Evolutionary conservation across 2,797 vertebrate species (phyloP).

Genomic region (Hyperoplus lanceolatus): DNA sequence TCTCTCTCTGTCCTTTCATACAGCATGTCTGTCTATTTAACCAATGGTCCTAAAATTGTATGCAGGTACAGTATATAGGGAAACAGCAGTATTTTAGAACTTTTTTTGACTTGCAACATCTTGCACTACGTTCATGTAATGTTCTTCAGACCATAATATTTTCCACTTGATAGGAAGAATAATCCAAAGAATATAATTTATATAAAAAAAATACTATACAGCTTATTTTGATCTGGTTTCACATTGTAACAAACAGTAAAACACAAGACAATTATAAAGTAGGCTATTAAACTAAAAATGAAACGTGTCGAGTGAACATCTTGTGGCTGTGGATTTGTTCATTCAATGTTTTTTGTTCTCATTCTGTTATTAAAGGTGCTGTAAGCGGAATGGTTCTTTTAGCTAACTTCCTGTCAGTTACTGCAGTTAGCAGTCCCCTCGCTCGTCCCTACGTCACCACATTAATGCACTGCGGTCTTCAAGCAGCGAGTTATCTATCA

Average conservation of each 20-base stretch:
- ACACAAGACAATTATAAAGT: neutral
- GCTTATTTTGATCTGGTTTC: neutral
- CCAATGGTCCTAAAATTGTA: neutral
- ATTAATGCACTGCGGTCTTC: no score
- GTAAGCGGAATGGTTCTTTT: no score
- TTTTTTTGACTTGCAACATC: neutral
- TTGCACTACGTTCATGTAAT: neutral
- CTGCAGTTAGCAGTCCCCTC: no score
- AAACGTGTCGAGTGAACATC: neutral
- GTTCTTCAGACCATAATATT: neutral
- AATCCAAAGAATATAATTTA: neutral
- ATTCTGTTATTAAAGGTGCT: no score
- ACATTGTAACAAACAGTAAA: neutral
- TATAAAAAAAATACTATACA: neutral
- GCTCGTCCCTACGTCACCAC: no score
- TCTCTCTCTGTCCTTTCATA: constrained; percentile 52
- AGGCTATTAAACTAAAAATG: neutral
- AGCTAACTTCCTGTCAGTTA: no score
- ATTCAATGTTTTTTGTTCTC: neutral
- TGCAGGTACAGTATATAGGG: neutral
- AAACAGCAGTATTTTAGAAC: neutral
- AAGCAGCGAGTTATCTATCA: no score
- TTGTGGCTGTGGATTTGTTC: neutral
- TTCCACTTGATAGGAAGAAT: neutral
- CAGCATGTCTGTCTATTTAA: constrained; percentile 4